These are phyloP conservation scores for Xenentodon cancila DNA, from an alignment of 2,797 vertebrate genomes.

Conservation along the genomic window DNA sequence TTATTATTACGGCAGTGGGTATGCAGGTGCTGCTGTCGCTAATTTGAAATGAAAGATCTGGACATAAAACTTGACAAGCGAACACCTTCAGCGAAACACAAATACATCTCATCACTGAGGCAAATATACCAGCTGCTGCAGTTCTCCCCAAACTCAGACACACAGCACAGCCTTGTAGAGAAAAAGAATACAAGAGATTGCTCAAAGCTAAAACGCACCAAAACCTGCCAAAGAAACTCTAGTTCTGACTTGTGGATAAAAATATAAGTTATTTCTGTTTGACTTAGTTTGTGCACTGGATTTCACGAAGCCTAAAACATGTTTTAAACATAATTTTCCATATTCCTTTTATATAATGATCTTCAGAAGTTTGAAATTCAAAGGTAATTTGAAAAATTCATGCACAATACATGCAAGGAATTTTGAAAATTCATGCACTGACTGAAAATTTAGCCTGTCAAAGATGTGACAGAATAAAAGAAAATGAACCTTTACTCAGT, in stretches of 20 bases:
- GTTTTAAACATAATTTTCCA: not conserved
- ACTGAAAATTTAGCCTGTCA: slow-evolving; percentile 1
- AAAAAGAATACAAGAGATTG: not conserved
- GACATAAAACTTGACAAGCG: slow-evolving; percentile 21
- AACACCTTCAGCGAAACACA: slow-evolving; percentile 19
- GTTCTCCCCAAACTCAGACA: not conserved
- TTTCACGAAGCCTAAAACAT: not conserved
- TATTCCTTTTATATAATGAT: slow-evolving; percentile 3
- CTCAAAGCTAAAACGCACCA: not conserved
- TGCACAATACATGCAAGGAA: no score
- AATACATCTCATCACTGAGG: slow-evolving; percentile 16
- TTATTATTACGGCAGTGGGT: no score
- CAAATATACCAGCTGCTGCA: not conserved
- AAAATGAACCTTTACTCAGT: no score
- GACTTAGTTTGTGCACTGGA: not conserved
- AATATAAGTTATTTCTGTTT: slow-evolving; percentile 4
- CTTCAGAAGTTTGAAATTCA: not conserved
- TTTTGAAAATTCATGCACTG: not conserved
- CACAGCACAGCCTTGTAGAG: not conserved
- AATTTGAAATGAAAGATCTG: no score
- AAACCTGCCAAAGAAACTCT: not conserved
- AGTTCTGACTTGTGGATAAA: not conserved
- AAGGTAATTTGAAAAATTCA: no score
- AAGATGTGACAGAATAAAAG: not conserved
- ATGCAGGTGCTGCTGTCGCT: no score